A percentile compares a stretch with the other conserved stretches of the same genome.
phyloP scores from a whole-genome alignment of 2,113 vertebrate species.

The Eclectus roratus region DNA sequence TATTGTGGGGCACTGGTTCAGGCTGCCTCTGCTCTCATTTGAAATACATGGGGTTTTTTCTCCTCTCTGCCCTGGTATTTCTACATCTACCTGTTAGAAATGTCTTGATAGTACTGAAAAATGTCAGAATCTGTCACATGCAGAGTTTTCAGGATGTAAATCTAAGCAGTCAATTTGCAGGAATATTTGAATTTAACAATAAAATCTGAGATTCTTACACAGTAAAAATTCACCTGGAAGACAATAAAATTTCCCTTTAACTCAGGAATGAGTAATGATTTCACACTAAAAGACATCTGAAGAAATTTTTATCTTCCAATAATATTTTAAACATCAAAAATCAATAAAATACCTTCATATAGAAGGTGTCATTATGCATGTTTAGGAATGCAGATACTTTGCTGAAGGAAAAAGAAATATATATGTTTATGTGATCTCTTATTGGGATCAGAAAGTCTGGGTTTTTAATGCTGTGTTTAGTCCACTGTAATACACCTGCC shows the following conservation, averaged over 20 bases:
- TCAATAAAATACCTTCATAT: background rate
- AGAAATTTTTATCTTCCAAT: background rate
- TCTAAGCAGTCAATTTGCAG: background rate
- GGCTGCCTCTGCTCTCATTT: background rate
- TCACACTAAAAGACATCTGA: background rate
- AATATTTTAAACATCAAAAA: background rate
- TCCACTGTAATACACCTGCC: background rate
- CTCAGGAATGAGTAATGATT: background rate
- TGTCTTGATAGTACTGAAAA: background rate
- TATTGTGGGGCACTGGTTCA: background rate
- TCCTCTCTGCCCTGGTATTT: background rate
- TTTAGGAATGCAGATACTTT: background rate
- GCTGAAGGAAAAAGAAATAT: background rate
- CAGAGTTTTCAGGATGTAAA: background rate
- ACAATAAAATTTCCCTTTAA: background rate
- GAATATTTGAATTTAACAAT: background rate
- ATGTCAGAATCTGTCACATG: background rate
- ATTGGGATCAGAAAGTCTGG: background rate
- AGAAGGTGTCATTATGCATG: background rate
- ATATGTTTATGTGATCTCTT: background rate
- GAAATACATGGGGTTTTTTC: background rate
- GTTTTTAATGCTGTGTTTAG: background rate
- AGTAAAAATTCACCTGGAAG: background rate
- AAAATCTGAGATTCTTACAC: background rate
- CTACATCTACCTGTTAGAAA: background rate